A percentile compares a stretch with the other conserved stretches of the same genome.
These are phyloP conservation scores for Cliona cf. orientalis DNA, from an alignment of 37 sponge, comb jelly and placozoan species.

Conservation along the genomic window DNA sequence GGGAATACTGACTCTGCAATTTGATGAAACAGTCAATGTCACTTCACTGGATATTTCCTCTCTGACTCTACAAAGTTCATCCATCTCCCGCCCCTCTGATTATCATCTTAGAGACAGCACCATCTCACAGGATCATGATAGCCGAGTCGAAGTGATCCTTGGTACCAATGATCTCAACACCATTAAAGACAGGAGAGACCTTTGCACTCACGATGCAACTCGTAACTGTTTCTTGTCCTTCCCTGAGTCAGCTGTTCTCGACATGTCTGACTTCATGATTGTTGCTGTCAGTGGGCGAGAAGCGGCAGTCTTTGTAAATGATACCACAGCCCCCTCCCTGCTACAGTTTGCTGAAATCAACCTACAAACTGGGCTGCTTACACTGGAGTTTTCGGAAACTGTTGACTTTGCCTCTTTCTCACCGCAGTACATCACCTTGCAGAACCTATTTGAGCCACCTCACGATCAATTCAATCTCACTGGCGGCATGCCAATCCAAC, in stretches of 20 bases:
- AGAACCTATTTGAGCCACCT: conserved; percentile 81
- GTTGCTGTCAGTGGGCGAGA: conserved; percentile 14
- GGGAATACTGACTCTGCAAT: conserved; percentile 57
- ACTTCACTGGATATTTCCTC: conserved; percentile 49
- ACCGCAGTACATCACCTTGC: conserved; percentile 66
- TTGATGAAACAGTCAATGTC: conserved; percentile 81
- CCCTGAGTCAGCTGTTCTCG: conserved; percentile 45
- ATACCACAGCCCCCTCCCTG: conserved; percentile 72
- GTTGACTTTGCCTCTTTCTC: conserved; percentile 62
- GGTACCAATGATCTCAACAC: conserved; percentile 71
- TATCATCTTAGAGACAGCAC: conserved; percentile 48
- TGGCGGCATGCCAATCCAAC: conserved; percentile 45
- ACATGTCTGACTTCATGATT: conserved; percentile 67
- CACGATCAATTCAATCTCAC: conserved; percentile 59
- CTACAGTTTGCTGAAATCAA: conserved; percentile 72
- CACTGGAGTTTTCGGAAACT: conserved; percentile 76
- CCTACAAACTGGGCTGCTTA: conserved; percentile 74
- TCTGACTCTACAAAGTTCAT: conserved; percentile 56
- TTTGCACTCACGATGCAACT: conserved; percentile 51
- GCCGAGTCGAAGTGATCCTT: conserved; percentile 38
- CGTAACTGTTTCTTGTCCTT: conserved; percentile 71
- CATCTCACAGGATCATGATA: conserved; percentile 35
- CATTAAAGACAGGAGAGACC: conserved; percentile 59
- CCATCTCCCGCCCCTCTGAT: neutral
- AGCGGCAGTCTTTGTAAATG: conserved; percentile 58